Conservation (phyloP, 1,140 invertebrate species). For the Drosophila navojoa region DNA sequence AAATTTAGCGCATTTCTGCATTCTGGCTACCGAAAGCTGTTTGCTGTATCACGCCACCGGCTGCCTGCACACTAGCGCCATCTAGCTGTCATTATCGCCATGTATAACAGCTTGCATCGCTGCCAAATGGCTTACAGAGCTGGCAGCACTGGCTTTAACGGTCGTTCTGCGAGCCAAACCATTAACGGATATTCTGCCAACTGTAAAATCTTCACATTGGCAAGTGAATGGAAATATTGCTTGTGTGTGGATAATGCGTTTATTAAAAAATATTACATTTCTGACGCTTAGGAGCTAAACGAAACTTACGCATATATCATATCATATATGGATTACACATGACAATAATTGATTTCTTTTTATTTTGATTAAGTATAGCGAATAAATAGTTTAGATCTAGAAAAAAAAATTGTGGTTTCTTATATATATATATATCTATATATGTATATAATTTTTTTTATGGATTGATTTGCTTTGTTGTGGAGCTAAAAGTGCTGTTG, state of each 20-base stretch:
- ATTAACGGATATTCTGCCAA: not conserved
- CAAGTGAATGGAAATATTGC: not conserved
- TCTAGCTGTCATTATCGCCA: not conserved
- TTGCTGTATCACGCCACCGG: too few species aligned
- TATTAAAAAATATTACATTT: constrained; percentile 69
- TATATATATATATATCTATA: constrained; percentile 23
- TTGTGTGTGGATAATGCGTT: constrained; percentile 41
- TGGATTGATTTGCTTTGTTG: constrained; percentile 7
- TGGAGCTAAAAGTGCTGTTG: not conserved
- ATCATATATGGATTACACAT: constrained; percentile 39
- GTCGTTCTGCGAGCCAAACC: not conserved
- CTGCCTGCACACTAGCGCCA: not conserved
- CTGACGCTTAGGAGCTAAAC: constrained; percentile 39
- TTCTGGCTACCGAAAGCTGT: too few species aligned
- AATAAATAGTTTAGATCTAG: constrained; percentile 25
- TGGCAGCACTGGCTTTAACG: constrained; percentile 23
- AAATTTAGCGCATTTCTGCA: too few species aligned
- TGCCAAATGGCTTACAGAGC: not conserved
- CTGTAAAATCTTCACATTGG: not conserved
- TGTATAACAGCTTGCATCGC: constrained; percentile 18
- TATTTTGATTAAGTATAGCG: constrained; percentile 4
- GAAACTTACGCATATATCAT: constrained; percentile 42
- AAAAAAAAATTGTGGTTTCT: constrained; percentile 41
- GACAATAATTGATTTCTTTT: constrained; percentile 6
- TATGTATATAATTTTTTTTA: not conserved